Evolutionary conservation across 2,113 vertebrate genomes (phyloP).

Genomic region (Phaetusa simplex): DNA sequence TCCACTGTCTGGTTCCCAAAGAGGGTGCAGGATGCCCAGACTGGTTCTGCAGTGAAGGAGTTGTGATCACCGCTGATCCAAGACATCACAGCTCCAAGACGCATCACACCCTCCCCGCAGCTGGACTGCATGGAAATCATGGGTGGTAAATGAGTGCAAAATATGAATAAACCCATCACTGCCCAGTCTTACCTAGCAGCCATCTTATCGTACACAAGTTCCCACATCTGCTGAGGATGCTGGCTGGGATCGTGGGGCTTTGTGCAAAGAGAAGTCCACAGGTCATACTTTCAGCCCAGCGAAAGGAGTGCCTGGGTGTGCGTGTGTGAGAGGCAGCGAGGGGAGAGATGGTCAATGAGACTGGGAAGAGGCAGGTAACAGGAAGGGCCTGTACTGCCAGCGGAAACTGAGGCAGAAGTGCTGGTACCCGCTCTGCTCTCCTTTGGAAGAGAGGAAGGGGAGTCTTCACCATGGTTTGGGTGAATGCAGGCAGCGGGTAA

Average conservation of each 20-base stretch:
- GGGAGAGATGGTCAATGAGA: neutral
- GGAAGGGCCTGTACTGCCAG: neutral
- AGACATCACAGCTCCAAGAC: neutral
- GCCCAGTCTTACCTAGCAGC: neutral
- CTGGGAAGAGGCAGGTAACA: neutral
- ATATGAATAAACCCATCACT: constrained; percentile 42
- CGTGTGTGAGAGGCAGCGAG: neutral
- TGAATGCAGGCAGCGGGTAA: neutral
- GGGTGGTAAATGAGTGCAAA: neutral
- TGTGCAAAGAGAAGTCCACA: neutral
- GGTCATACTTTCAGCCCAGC: neutral
- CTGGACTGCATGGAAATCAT: neutral
- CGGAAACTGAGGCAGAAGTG: neutral
- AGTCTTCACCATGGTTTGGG: neutral
- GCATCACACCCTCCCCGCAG: neutral
- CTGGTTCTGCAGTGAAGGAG: neutral
- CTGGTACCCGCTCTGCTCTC: neutral
- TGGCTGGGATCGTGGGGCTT: fast-evolving
- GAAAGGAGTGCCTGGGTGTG: neutral
- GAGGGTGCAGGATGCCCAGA: neutral
- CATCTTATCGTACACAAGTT: neutral
- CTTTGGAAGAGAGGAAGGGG: neutral
- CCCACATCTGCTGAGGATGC: neutral
- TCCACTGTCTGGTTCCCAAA: neutral
- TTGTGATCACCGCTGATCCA: neutral